Evolutionary conservation across 2,113 vertebrate genomes (phyloP).

Genomic region (Circaetus cinerascens): DNA sequence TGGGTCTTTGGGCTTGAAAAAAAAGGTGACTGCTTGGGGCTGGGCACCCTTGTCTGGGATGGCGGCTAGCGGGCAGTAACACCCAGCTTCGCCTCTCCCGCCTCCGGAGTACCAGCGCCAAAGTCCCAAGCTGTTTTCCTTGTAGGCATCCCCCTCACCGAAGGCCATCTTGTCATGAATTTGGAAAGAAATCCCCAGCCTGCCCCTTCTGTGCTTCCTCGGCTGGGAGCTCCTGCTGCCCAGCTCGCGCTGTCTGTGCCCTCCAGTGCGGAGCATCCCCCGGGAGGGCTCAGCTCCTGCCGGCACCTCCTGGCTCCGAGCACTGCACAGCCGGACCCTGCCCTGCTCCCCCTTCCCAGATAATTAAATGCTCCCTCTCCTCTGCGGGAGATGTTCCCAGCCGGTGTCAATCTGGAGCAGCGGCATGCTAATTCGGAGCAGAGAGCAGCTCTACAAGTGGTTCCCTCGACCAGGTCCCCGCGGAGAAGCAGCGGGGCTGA

Average conservation of each 20-base stretch:
- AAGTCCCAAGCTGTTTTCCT: background rate
- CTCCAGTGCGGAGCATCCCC: background rate
- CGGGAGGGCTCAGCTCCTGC: background rate
- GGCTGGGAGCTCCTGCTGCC: background rate
- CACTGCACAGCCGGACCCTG: rapidly evolving
- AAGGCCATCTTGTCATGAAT: background rate
- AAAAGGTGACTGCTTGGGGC: background rate
- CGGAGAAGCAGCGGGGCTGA: background rate
- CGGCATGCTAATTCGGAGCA: background rate
- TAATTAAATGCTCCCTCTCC: background rate
- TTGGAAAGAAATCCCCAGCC: background rate
- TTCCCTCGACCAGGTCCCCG: background rate
- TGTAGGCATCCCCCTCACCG: rapidly evolving
- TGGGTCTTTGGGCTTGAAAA: background rate
- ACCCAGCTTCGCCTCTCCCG: rapidly evolving
- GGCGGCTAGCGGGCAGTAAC: background rate
- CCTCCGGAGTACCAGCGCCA: background rate
- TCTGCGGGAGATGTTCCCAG: background rate
- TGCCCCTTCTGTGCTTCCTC: no score
- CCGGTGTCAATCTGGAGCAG: background rate
- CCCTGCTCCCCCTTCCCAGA: background rate
- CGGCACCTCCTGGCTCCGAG: background rate
- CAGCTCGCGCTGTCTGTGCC: rapidly evolving
- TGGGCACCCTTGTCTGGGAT: no score
- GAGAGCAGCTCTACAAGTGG: background rate